phyloP scores from a whole-genome alignment of 1,140 invertebrate species.

The Venturia canescens region DNA sequence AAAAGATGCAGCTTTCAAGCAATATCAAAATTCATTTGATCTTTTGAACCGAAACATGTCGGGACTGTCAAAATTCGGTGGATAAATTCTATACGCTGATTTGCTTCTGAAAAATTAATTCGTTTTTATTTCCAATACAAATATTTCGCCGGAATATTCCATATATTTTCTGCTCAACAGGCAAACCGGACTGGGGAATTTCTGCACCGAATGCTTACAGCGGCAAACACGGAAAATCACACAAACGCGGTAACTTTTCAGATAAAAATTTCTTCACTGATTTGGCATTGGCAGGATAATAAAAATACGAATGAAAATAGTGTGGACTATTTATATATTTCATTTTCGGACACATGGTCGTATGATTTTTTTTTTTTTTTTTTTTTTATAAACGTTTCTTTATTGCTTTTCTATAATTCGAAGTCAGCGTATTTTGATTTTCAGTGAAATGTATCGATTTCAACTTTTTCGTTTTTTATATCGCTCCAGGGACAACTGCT shows the following conservation, averaged over 20 bases:
- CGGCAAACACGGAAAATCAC: neutral
- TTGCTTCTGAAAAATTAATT: neutral
- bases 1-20: neutral
- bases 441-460: neutral
- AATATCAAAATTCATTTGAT: neutral
- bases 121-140: neutral
- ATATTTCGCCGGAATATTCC: neutral
- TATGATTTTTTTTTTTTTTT: slow-evolving; percentile 1
- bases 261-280: neutral
- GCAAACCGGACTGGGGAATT: slow-evolving; percentile 15
- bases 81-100: neutral
- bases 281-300: neutral
- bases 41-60: neutral
- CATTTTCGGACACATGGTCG: neutral
- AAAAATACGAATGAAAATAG: too few relatives aligned
- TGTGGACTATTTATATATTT: too few relatives aligned
- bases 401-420: neutral
- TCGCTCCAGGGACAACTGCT: slow-evolving; percentile 7
- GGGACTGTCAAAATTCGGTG: too few relatives aligned
- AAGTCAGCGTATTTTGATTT: neutral
- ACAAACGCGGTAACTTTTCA: neutral
- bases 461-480: neutral
- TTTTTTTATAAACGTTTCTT: neutral
- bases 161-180: slow-evolving; percentile 17
- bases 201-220: slow-evolving; percentile 15